These are phyloP conservation scores for Megalops atlanticus DNA, from an alignment of 2,113 vertebrate genomes.

Conservation along the genomic window DNA sequence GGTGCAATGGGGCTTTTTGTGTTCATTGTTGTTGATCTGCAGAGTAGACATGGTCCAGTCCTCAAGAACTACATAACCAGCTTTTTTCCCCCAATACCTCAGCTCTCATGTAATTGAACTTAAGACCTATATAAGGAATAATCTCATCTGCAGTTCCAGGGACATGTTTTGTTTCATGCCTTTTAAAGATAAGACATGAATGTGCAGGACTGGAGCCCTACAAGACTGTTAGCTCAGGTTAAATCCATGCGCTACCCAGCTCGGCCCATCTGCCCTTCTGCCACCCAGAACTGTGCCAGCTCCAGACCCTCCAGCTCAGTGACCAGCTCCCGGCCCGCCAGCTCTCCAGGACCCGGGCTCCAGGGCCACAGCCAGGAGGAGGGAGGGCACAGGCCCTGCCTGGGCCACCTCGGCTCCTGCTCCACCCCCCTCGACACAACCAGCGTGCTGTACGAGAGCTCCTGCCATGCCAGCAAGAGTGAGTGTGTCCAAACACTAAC, in stretches of 20 bases:
- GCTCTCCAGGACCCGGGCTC: slow-evolving; percentile 52
- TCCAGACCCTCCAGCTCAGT: slow-evolving; percentile 67
- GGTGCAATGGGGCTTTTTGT: not conserved
- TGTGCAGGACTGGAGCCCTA: not conserved
- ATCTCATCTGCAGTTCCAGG: not conserved
- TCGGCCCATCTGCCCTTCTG: not conserved
- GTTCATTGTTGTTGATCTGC: not conserved
- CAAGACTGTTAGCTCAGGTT: not conserved
- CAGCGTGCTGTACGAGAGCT: slow-evolving; percentile 39
- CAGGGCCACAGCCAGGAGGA: slow-evolving; percentile 19
- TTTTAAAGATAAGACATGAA: too few relatives aligned
- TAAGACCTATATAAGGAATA: too few relatives aligned
- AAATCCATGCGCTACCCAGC: not conserved
- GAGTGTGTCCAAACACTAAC: slow-evolving; percentile 19
- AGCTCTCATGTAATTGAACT: not conserved
- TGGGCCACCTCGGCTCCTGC: slow-evolving; percentile 22
- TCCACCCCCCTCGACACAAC: slow-evolving; percentile 35
- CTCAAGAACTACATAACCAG: too few relatives aligned
- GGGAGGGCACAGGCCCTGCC: slow-evolving; percentile 6
- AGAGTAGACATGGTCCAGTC: not conserved
- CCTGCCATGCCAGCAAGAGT: slow-evolving; percentile 50
- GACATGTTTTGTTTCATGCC: not conserved
- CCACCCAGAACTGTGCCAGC: slow-evolving; percentile 68
- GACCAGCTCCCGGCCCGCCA: slow-evolving; percentile 60
- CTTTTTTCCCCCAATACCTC: not conserved